These are phyloP conservation scores for Liasis olivaceus DNA, from an alignment of 2,797 vertebrate genomes.

Conservation along the genomic window DNA sequence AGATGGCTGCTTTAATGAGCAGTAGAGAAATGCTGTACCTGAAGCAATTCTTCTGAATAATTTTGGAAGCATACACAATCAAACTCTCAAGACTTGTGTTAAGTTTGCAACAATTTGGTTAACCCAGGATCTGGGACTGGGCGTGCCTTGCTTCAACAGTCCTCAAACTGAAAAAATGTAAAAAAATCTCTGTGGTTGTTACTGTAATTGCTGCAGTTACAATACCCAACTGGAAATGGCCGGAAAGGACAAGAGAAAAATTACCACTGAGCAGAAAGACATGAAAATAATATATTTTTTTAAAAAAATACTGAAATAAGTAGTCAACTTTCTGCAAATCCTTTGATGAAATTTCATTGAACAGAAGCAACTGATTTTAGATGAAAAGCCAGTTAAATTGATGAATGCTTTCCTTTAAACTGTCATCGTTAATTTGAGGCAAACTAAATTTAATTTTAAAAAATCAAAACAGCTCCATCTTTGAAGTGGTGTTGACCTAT, in stretches of 20 bases:
- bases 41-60: no score
- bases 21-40: no score
- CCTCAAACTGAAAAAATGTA: conserved; percentile 41
- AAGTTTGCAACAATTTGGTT: neutral
- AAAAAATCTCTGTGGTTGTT: conserved; percentile 33
- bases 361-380: conserved; percentile 59
- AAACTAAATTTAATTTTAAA: conserved; percentile 60
- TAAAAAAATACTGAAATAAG: conserved; percentile 24
- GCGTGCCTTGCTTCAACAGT: conserved; percentile 55
- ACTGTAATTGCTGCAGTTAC: conserved; percentile 34
- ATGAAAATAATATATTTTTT: conserved; percentile 42
- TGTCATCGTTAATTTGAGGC: conserved; percentile 68
- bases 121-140: conserved; percentile 50
- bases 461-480: conserved; percentile 67
- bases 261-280: conserved; percentile 45
- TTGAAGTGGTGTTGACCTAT: conserved; percentile 66
- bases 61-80: no score
- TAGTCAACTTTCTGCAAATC: conserved; percentile 51
- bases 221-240: conserved; percentile 50
- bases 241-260: conserved; percentile 54
- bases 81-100: neutral
- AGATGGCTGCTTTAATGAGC: no score
- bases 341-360: conserved; percentile 54
- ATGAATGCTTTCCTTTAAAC: conserved; percentile 66
- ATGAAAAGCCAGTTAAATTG: conserved; percentile 64